Base-by-base conservation (phyloP, 2,113 vertebrate genomes). In the Verasper variegatus region DNA sequence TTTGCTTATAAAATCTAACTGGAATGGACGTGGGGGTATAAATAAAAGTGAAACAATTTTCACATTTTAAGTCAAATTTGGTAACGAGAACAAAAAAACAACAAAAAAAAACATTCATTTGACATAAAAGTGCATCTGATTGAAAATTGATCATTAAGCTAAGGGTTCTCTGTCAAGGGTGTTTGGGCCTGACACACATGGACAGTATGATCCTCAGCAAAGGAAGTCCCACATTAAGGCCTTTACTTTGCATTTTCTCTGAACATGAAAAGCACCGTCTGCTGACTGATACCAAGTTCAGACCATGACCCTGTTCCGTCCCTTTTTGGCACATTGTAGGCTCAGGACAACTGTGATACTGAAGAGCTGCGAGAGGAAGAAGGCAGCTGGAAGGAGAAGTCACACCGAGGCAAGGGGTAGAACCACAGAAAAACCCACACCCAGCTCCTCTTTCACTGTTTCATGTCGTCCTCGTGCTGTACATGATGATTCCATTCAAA, bases 61-160 rank as follows among this genome's bases (percentile, higher is more conserved):
- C 91, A 94, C 92, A 94, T 94, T 93, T 85, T 71, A 86, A 76
- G n/a, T 51, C 35, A 27, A 85, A 84, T 87, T 85, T 84, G 67
- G 31, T 31, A 31, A 31, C 31, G 31, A 60, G 61, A 83, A 87
- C 47, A 74, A 89, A 51, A 89, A 51, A 88, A 65, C n/a, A 60
- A 93, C 60, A 51, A 88, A 67, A 62, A 93, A 60, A 92, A 93
- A 96, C 95, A 96, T 96, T 97, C 94, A 95, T 94, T 95, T 96
- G 85, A 95, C 90, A 94, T 80, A 86, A 97, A 97, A 97, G 96
- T 97, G 96, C 96, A 96, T 96, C 92, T 91, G 95, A 96, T 95
- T 86, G 91, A 58, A 95, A 91, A 86, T 63, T 80, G 90, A 86
- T 85, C 72, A 24, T 76, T 67, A 71, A 71, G 56, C 42, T 64